phyloP scores from a whole-genome alignment of 2,797 vertebrate species.

The Dryobates pubescens region DNA sequence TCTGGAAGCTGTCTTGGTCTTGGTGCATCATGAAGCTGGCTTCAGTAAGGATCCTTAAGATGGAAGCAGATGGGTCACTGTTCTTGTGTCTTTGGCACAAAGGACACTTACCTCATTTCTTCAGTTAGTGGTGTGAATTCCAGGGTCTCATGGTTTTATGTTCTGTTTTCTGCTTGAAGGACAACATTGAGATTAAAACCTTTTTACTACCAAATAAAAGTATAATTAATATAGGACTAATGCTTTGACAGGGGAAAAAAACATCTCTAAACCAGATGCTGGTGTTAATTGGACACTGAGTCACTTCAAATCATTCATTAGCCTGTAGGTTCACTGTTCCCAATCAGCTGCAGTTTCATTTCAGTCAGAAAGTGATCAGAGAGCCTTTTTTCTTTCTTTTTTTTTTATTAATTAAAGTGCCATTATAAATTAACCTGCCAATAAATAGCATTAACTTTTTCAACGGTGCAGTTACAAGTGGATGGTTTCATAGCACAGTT shows the following conservation, averaged over 20 bases:
- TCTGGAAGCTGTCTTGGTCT: not conserved
- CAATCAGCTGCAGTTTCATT: constrained; percentile 4
- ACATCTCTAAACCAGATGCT: not conserved
- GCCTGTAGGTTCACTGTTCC: not conserved
- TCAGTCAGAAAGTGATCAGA: constrained; percentile 24
- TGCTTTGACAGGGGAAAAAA: not conserved
- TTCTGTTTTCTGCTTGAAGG: not conserved
- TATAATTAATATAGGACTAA: not conserved
- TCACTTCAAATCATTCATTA: constrained; percentile 23
- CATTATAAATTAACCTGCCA: constrained; percentile 48
- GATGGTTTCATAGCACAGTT: not conserved
- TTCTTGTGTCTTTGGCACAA: not conserved
- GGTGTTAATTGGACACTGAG: constrained; percentile 7
- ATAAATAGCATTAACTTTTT: constrained; percentile 42
- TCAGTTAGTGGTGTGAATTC: not conserved
- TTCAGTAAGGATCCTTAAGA: not conserved
- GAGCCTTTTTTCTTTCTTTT: not conserved
- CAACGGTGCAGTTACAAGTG: not conserved
- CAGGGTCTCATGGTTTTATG: not conserved
- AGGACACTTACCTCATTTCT: not conserved
- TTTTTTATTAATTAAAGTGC: constrained; percentile 35
- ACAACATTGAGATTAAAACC: not conserved
- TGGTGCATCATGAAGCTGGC: not conserved
- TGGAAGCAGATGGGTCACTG: not conserved
- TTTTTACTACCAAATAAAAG: not conserved